These are phyloP conservation scores for Drosophila hydei DNA, from an alignment of 1,140 invertebrate species.

Conservation along the genomic window DNA sequence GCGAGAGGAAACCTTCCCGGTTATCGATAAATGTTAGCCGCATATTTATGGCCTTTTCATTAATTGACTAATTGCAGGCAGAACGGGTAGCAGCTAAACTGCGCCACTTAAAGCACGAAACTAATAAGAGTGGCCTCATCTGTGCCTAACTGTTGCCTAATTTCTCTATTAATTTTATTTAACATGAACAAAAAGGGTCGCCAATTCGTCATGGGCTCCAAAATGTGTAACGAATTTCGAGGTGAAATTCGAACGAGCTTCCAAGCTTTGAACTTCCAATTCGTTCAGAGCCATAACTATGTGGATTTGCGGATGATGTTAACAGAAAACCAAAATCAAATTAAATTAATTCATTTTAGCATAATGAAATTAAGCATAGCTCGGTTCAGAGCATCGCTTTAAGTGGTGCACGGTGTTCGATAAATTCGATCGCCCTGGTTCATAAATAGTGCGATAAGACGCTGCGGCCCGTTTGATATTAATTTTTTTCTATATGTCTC, in stretches of 20 bases:
- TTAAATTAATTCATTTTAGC: conserved; percentile 67
- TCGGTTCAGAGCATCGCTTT: conserved; percentile 49
- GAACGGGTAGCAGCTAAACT: conserved; percentile 25
- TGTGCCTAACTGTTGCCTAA: conserved; percentile 50
- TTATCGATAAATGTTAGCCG: conserved; percentile 61
- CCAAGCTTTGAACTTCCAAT: conserved; percentile 29
- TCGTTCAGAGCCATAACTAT: conserved; percentile 75
- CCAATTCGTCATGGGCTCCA: conserved; percentile 65
- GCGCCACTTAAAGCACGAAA: conserved; percentile 65
- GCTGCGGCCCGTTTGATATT: conserved; percentile 74
- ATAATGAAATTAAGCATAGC: conserved; percentile 77
- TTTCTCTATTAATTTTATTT: conserved; percentile 81
- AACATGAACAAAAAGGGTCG: conserved; percentile 52
- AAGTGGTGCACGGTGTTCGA: conserved; percentile 65
- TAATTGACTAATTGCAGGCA: conserved; percentile 77
- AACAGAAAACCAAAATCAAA: conserved; percentile 65
- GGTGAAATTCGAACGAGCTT: conserved; percentile 45
- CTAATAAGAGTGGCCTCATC: conserved; percentile 47
- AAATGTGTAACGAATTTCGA: conserved; percentile 65
- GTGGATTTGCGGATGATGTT: conserved; percentile 67
- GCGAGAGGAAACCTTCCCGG: conserved; percentile 37
- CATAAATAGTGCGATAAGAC: conserved; percentile 81
- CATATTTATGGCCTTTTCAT: conserved; percentile 76
- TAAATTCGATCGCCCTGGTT: conserved; percentile 46
- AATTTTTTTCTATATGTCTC: neutral